Evolutionary conservation across 2,888 invertebrate genomes (phyloP).

Genomic region (Heliconius ismenius): DNA sequence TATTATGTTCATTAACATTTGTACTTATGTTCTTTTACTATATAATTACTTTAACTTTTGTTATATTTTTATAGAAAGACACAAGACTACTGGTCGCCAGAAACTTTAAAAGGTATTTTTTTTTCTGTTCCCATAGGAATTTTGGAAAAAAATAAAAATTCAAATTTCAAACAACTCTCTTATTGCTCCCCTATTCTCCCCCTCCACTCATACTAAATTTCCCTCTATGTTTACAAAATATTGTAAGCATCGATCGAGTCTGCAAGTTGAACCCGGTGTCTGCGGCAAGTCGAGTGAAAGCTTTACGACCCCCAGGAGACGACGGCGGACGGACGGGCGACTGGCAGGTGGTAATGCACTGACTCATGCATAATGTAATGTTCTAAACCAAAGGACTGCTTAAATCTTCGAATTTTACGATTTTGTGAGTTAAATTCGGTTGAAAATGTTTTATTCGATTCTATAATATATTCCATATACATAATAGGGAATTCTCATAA

Average conservation of each 20-base stretch:
- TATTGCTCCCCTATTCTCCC: too few relatives aligned
- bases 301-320: constrained; percentile 4
- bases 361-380: constrained; percentile 12
- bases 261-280: not conserved
- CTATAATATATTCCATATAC: too few relatives aligned
- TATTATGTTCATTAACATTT: not conserved
- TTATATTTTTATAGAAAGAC: not conserved
- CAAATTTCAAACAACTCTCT: too few relatives aligned
- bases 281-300: constrained; percentile 13
- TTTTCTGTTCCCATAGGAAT: too few relatives aligned
- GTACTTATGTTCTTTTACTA: not conserved
- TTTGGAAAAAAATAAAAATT: too few relatives aligned
- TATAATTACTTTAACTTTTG: not conserved
- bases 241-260: not conserved
- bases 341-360: constrained; percentile 1
- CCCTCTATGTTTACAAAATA: not conserved
- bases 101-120: too few relatives aligned
- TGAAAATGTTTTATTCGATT: too few relatives aligned
- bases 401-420: not conserved
- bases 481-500: too few relatives aligned
- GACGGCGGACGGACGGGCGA: not conserved
- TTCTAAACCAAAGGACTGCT: not conserved
- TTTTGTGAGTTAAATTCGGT: not conserved
- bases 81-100: not conserved
- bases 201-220: not conserved